Percentiles rank a stretch among this genome's conserved stretches.
Evolutionary conservation across 2,888 invertebrate genomes (phyloP).

Genomic region (Myathropa florea): DNA sequence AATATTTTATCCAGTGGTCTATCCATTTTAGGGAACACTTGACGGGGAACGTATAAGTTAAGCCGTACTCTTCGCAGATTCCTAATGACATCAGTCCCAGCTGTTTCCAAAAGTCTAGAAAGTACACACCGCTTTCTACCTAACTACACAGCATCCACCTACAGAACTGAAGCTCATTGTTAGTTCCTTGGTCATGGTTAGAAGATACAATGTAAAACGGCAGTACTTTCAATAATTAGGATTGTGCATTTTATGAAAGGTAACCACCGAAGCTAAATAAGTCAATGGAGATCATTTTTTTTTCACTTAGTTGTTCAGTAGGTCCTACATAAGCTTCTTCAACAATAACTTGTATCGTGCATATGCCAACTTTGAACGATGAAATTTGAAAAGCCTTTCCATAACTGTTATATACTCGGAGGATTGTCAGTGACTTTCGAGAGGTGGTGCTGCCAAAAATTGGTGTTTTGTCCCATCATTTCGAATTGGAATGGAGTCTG

Average conservation of each 20-base stretch:
- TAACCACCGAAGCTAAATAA: neutral
- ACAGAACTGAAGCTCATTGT: neutral
- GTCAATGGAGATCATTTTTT: neutral
- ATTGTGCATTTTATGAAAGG: neutral
- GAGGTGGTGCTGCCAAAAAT: too few species aligned
- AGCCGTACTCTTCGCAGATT: neutral
- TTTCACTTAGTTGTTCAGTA: too few species aligned
- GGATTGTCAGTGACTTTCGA: too few species aligned
- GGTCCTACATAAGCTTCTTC: too few species aligned
- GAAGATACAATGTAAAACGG: neutral
- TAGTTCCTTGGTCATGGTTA: neutral
- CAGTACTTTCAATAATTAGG: neutral
- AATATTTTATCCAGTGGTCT: neutral
- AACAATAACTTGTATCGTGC: too few species aligned
- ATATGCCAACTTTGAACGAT: too few species aligned
- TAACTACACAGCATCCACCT: neutral
- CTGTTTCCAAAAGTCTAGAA: neutral
- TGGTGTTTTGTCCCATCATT: too few species aligned
- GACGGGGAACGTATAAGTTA: neutral
- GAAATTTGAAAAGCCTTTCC: too few species aligned
- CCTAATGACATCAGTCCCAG: neutral
- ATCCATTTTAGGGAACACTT: neutral
- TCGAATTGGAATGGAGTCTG: too few species aligned
- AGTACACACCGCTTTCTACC: neutral
- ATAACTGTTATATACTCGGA: too few species aligned